Evolutionary conservation across 2,888 invertebrate species (phyloP).

Genomic region (Trichogramma evanescens): DNA sequence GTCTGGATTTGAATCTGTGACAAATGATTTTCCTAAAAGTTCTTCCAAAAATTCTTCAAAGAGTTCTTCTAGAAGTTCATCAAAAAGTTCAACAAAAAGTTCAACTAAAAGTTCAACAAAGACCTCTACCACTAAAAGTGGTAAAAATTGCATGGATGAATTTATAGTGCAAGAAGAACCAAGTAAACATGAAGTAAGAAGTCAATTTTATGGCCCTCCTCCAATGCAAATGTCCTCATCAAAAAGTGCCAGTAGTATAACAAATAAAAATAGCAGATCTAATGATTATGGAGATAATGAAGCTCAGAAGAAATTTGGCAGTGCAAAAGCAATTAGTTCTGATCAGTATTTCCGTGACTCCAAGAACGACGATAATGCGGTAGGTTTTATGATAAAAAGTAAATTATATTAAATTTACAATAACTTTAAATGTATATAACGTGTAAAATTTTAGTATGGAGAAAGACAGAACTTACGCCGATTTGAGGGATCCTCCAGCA

Average conservation of each 20-base stretch:
- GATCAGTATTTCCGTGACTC: constrained; percentile 89
- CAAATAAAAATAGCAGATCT: constrained; percentile 20
- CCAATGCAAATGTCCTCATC: not conserved
- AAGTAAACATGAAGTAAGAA: constrained; percentile 31
- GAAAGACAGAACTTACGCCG: constrained; percentile 56
- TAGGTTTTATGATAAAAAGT: constrained; percentile 29
- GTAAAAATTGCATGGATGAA: constrained; percentile 42
- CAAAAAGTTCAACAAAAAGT: not conserved
- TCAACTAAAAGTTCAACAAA: not conserved
- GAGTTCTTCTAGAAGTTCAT: not conserved
- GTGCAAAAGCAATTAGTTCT: constrained; percentile 95
- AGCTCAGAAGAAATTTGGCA: constrained; percentile 92
- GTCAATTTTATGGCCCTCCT: constrained; percentile 15
- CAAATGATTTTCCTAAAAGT: constrained; percentile 13
- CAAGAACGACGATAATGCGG: constrained; percentile 50
- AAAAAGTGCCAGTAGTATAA: constrained; percentile 11
- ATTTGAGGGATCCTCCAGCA: constrained; percentile 90
- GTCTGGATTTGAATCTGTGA: constrained; percentile 17
- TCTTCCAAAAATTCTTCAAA: not conserved
- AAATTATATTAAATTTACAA: not conserved
- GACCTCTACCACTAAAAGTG: not conserved
- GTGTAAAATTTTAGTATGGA: constrained; percentile 47
- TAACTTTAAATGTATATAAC: not conserved
- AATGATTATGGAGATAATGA: constrained; percentile 55
- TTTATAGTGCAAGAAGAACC: constrained; percentile 46